Evolutionary conservation across 2,888 invertebrate species (phyloP).

Genomic region (Limnephilus lunatus): DNA sequence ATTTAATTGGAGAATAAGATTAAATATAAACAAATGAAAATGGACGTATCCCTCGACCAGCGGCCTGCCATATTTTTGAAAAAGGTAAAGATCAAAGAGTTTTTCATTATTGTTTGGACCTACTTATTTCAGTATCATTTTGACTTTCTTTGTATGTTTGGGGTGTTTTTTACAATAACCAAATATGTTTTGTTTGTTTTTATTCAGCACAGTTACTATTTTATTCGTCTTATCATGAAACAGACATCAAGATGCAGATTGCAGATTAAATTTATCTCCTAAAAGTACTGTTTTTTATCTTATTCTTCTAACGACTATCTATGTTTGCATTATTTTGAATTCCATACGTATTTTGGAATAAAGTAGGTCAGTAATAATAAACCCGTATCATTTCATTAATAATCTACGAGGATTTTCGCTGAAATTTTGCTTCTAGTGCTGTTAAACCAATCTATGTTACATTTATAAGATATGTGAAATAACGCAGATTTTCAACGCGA

Average conservation of each 20-base stretch:
- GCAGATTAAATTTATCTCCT: neutral
- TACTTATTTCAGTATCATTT: neutral
- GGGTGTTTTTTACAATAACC: neutral
- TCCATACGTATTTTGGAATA: neutral
- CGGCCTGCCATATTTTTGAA: slow-evolving; percentile 32
- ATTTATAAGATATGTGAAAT: too few species aligned
- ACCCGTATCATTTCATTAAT: neutral
- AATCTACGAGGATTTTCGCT: neutral
- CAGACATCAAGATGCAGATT: neutral
- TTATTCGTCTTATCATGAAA: neutral
- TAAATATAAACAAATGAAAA: slow-evolving; percentile 36
- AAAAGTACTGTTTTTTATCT: neutral
- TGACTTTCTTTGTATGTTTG: neutral
- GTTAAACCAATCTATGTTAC: too few species aligned
- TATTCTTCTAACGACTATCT: neutral
- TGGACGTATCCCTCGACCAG: slow-evolving; percentile 34
- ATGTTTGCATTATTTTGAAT: neutral
- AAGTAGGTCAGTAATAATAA: neutral
- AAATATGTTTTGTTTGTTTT: neutral
- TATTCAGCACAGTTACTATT: neutral
- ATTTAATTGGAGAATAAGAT: neutral
- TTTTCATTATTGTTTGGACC: neutral
- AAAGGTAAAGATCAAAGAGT: slow-evolving; percentile 3
- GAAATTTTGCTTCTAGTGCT: neutral
- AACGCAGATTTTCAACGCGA: too few species aligned